These are phyloP conservation scores for Ciconia nigra DNA, from an alignment of 2,797 vertebrate genomes.

Conservation along the genomic window DNA sequence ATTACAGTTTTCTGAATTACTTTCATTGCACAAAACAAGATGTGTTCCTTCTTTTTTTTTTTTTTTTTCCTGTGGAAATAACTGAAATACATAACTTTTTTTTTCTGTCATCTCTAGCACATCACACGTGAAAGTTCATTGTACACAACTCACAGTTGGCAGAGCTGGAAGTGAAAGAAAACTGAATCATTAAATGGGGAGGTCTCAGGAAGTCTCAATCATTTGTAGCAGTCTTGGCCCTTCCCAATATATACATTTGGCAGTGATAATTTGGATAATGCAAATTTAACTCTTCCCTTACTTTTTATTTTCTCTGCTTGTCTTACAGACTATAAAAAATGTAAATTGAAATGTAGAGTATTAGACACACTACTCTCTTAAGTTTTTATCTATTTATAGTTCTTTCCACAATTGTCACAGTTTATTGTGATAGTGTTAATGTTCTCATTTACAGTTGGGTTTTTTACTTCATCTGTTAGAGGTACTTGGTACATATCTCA, in stretches of 20 bases:
- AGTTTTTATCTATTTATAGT: background rate
- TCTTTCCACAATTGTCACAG: background rate
- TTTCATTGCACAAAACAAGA: background rate
- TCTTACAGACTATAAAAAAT: background rate
- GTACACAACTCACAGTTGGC: background rate
- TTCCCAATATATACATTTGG: background rate
- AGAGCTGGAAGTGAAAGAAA: background rate
- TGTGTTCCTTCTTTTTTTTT: background rate
- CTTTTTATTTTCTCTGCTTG: background rate
- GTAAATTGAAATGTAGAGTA: background rate
- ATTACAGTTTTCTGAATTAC: background rate
- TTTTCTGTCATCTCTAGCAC: background rate
- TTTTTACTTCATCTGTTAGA: background rate
- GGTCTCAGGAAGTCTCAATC: background rate
- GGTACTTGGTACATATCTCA: background rate
- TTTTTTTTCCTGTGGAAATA: background rate
- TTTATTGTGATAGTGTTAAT: background rate
- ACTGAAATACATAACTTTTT: background rate
- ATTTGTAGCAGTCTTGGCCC: background rate
- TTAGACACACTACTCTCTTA: background rate
- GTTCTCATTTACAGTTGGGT: rapidly evolving
- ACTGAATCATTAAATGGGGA: background rate
- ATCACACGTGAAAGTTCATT: background rate
- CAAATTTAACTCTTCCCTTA: background rate
- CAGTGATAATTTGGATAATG: background rate